phyloP scores from a whole-genome alignment of 2,797 vertebrate species.

The Alcedo quadribrachys region DNA sequence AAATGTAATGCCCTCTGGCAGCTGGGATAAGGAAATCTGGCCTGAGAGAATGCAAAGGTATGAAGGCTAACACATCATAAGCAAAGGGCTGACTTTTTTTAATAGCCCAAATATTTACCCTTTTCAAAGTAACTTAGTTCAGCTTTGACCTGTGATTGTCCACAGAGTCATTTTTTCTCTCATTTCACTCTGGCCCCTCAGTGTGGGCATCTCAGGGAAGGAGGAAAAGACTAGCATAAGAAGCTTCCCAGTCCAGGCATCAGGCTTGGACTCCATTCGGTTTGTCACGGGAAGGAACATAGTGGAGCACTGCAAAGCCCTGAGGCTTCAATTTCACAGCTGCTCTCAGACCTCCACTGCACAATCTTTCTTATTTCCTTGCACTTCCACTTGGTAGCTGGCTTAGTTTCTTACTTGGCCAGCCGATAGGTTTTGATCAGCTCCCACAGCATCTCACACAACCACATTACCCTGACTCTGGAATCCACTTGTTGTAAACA shows the following conservation, averaged over 20 bases:
- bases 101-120: background rate
- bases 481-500: background rate
- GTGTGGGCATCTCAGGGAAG: background rate
- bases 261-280: background rate
- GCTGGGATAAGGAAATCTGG: background rate
- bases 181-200: background rate
- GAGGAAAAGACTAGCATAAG: background rate
- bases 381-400: background rate
- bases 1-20: background rate
- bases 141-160: background rate
- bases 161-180: background rate
- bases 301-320: background rate
- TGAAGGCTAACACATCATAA: background rate
- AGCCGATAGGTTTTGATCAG: background rate
- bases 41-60: background rate
- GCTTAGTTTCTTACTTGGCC: background rate
- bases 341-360: background rate
- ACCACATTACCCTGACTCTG: accelerated
- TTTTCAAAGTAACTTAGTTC: background rate
- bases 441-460: background rate
- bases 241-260: background rate
- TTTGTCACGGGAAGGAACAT: background rate
- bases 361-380: background rate
- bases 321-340: background rate
- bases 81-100: background rate